A percentile compares a stretch with the other conserved stretches of the same genome.
Conservation (phyloP, 2,888 invertebrate species). For the Platypus cylindrus region DNA sequence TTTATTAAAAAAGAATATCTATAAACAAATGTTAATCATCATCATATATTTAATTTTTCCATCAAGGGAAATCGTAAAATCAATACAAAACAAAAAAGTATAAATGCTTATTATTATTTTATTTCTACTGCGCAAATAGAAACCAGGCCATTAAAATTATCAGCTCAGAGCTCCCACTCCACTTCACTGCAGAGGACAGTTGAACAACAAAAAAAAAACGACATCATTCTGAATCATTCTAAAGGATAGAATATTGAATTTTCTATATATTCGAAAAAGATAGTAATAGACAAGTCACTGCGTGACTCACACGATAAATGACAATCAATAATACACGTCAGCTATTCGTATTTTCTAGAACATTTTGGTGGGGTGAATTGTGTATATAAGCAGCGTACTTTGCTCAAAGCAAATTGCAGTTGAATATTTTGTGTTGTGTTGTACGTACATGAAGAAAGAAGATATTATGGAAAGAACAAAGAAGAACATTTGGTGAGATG, state of each 20-base stretch:
- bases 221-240: neutral
- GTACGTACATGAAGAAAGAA: slow-evolving; percentile 5
- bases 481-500: slow-evolving; percentile 3
- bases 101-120: no score
- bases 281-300: neutral
- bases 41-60: no score
- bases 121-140: no score
- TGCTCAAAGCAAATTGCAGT: slow-evolving; percentile 1
- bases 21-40: no score
- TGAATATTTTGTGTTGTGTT: slow-evolving; percentile 3
- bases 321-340: slow-evolving; percentile 10
- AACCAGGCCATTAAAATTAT: no score
- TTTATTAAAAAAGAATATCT: no score
- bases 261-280: no score
- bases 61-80: no score
- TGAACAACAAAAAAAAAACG: slow-evolving; percentile 5
- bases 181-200: no score
- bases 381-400: slow-evolving; percentile 3
- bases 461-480: neutral
- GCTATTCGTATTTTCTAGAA: slow-evolving; percentile 5
- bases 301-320: neutral
- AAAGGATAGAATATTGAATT: no score
- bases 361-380: slow-evolving; percentile 3
- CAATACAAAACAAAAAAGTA: no score
- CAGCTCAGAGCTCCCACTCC: no score